Evolutionary conservation across 1,140 invertebrate genomes (phyloP).

Genomic region (Drosophila murphyi): DNA sequence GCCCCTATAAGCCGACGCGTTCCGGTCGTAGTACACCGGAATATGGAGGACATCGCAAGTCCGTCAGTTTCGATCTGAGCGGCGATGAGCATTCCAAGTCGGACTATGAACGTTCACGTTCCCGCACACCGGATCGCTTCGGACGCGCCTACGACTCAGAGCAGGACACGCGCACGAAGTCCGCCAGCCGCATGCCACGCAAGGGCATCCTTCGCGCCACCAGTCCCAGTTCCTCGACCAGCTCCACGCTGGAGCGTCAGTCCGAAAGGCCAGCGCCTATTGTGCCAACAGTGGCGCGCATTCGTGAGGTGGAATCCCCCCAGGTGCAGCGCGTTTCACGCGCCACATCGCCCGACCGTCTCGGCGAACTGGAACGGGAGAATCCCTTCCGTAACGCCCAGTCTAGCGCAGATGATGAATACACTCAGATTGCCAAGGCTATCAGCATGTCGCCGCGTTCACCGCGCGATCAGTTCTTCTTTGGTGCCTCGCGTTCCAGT

Average conservation of each 20-base stretch:
- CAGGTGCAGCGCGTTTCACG: conserved; percentile 64
- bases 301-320: conserved; percentile 74
- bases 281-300: conserved; percentile 73
- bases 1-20: conserved; percentile 59
- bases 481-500: conserved; percentile 67
- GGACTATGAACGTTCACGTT: conserved; percentile 76
- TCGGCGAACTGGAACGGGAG: conserved; percentile 74
- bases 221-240: conserved; percentile 72
- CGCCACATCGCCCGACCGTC: conserved; percentile 63
- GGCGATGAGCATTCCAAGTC: conserved; percentile 81
- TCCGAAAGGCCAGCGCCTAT: conserved; percentile 64
- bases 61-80: conserved; percentile 83
- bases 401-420: conserved; percentile 58
- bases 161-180: conserved; percentile 62
- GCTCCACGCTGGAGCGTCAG: conserved; percentile 58
- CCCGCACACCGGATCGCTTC: conserved; percentile 67
- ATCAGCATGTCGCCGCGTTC: conserved; percentile 71
- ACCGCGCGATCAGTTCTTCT: conserved; percentile 76
- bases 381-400: conserved; percentile 76
- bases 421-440: conserved; percentile 74
- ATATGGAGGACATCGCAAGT: conserved; percentile 75
- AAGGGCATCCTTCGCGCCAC: conserved; percentile 80
- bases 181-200: conserved; percentile 55
- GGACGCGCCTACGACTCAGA: conserved; percentile 77
- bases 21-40: conserved; percentile 79